Conservation (phyloP, 1,140 invertebrate species). For the Bombyx mandarina region DNA sequence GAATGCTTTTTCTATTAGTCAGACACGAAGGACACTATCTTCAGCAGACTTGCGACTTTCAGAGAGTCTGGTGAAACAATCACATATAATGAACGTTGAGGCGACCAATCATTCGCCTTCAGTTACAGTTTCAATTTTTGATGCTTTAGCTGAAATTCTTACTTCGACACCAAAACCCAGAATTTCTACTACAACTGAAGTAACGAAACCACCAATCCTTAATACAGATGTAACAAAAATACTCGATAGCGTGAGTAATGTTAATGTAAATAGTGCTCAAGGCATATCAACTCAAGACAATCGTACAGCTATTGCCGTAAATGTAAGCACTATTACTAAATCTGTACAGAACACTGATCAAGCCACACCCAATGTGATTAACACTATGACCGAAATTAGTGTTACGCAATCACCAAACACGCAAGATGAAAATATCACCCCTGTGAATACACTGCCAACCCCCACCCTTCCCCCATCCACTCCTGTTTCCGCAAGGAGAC, state of each 20-base stretch:
- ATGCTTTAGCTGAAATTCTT: conserved; percentile 71
- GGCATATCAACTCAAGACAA: conserved; percentile 40
- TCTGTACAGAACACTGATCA: conserved; percentile 63
- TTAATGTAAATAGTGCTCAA: conserved; percentile 61
- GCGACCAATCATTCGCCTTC: conserved; percentile 68
- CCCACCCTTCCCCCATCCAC: conserved; percentile 43
- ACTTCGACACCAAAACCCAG: conserved; percentile 62
- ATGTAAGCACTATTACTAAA: conserved; percentile 64
- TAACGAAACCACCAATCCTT: conserved; percentile 43
- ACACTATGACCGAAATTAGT: conserved; percentile 52
- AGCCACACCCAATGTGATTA: conserved; percentile 61
- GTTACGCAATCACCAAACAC: conserved; percentile 48
- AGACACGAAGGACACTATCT: conserved; percentile 60
- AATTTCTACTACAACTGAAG: conserved; percentile 64
- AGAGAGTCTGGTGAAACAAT: conserved; percentile 59
- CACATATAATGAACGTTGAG: conserved; percentile 68
- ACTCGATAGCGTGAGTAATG: conserved; percentile 60
- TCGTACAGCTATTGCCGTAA: conserved; percentile 24
- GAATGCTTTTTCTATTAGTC: conserved; percentile 67
- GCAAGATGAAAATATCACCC: conserved; percentile 31
- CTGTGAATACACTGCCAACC: conserved; percentile 40
- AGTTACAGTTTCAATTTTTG: conserved; percentile 72
- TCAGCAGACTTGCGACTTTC: conserved; percentile 65
- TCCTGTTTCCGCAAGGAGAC: conserved; percentile 58
- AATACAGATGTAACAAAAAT: conserved; percentile 47